phyloP scores from a whole-genome alignment of 92 coral and sea anemone genomes.

The Parazoanthus swiftii region DNA sequence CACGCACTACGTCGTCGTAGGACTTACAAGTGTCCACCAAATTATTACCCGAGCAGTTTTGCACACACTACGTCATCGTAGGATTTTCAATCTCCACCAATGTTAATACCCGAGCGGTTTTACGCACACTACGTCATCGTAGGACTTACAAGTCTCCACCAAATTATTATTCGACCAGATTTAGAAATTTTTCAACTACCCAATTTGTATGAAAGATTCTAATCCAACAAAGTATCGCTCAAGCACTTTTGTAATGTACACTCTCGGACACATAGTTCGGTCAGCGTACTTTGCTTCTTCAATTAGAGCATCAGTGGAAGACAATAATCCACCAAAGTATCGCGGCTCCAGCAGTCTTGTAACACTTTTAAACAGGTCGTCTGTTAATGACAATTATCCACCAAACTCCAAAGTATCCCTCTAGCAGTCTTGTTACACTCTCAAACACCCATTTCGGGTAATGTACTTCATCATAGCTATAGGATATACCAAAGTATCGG shows the following conservation, averaged over 20 bases:
- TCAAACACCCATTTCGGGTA: conserved; percentile 62
- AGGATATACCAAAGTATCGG: conserved; percentile 1
- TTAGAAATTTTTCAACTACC: not conserved
- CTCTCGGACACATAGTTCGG: conserved; percentile 56
- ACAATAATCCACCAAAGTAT: not conserved
- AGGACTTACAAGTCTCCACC: too few relatives aligned
- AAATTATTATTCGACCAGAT: too few relatives aligned
- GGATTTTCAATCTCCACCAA: too few relatives aligned
- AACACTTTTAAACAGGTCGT: conserved; percentile 45
- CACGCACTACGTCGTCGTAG: too few relatives aligned
- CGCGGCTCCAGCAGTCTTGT: too few relatives aligned
- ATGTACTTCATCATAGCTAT: conserved; percentile 77
- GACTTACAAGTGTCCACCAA: too few relatives aligned
- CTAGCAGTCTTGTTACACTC: conserved; percentile 56
- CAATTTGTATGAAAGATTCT: conserved; percentile 55
- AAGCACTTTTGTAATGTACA: conserved; percentile 47
- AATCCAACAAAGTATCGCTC: conserved; percentile 49
- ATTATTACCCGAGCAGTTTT: too few relatives aligned
- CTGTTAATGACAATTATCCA: conserved; percentile 51
- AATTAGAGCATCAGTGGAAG: conserved; percentile 59
- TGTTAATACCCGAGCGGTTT: too few relatives aligned
- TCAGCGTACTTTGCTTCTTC: conserved; percentile 66
- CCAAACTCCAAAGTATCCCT: conserved; percentile 63
- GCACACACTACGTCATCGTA: too few relatives aligned
- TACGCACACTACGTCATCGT: too few relatives aligned